phyloP scores from a whole-genome alignment of 2,797 vertebrate genomes.

The Paratrypauchen microcephalus region DNA sequence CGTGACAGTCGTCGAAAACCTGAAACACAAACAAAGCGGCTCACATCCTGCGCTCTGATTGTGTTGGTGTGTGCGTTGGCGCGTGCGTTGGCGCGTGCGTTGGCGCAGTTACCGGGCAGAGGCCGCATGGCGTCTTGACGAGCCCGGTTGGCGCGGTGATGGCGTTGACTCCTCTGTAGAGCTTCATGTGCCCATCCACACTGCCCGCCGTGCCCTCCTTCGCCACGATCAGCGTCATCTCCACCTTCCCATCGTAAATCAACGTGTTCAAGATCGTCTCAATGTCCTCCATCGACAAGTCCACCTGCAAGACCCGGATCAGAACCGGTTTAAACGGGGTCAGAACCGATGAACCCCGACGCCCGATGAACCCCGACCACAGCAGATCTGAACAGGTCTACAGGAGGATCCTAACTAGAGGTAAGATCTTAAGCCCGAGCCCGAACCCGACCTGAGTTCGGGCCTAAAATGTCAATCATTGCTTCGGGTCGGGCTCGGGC shows the following conservation, averaged over 20 bases:
- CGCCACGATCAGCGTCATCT: conserved; percentile 94
- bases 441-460: too few relatives aligned
- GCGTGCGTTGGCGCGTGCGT: too few relatives aligned
- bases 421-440: too few relatives aligned
- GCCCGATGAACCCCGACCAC: too few relatives aligned
- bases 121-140: conserved; percentile 90
- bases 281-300: conserved; percentile 97
- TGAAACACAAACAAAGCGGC: conserved; percentile 49
- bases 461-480: too few relatives aligned
- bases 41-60: neutral
- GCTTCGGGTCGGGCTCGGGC: too few relatives aligned
- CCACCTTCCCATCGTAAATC: conserved; percentile 96
- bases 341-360: too few relatives aligned
- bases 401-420: neutral
- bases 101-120: conserved; percentile 85
- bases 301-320: conserved; percentile 77
- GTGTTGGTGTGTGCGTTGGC: too few relatives aligned
- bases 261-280: conserved; percentile 97
- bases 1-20: conserved; percentile 97
- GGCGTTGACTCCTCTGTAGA: conserved; percentile 88
- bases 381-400: too few relatives aligned
- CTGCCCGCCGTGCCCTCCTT: conserved; percentile 95
- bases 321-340: neutral
- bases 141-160: conserved; percentile 90
- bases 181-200: conserved; percentile 93